Conservation (phyloP, 2,888 invertebrate genomes). For the Myathropa florea region DNA sequence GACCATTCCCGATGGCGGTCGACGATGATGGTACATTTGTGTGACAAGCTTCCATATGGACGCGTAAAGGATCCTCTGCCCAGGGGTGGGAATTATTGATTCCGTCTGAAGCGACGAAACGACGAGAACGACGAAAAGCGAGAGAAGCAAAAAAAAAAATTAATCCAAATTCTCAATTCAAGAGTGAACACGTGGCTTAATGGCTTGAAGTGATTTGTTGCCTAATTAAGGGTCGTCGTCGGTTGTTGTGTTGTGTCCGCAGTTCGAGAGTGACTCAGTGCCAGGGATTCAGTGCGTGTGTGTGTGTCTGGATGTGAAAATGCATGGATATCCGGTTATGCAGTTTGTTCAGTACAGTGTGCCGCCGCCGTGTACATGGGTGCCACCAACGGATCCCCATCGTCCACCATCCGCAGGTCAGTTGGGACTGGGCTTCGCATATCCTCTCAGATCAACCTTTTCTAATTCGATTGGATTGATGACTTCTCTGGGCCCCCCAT, state of each 20-base stretch:
- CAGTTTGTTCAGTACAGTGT: slow-evolving; percentile 85
- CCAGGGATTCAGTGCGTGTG: slow-evolving; percentile 48
- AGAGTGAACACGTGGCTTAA: slow-evolving; percentile 59
- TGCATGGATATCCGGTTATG: slow-evolving; percentile 86
- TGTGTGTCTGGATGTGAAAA: slow-evolving; percentile 73
- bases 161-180: slow-evolving; percentile 12
- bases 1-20: slow-evolving; percentile 31
- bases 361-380: slow-evolving; percentile 81
- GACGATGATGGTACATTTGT: slow-evolving; percentile 18
- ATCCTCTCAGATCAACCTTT: not conserved
- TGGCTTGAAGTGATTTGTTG: slow-evolving; percentile 42
- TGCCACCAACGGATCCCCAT: slow-evolving; percentile 78
- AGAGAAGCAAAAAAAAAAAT: not conserved
- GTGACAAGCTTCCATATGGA: slow-evolving; percentile 58
- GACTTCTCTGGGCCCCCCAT: slow-evolving; percentile 5
- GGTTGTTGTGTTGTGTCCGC: not conserved
- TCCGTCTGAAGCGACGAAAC: slow-evolving; percentile 10
- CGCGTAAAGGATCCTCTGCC: slow-evolving; percentile 20
- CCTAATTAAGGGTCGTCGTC: slow-evolving; percentile 27
- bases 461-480: slow-evolving; percentile 33
- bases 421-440: not conserved
- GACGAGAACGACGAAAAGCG: not conserved
- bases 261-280: slow-evolving; percentile 20
- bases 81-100: slow-evolving; percentile 54
- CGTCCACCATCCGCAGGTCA: slow-evolving; percentile 75